Evolutionary conservation across 2,797 vertebrate genomes (phyloP).

Genomic region (Pseudochirops cupreus): DNA sequence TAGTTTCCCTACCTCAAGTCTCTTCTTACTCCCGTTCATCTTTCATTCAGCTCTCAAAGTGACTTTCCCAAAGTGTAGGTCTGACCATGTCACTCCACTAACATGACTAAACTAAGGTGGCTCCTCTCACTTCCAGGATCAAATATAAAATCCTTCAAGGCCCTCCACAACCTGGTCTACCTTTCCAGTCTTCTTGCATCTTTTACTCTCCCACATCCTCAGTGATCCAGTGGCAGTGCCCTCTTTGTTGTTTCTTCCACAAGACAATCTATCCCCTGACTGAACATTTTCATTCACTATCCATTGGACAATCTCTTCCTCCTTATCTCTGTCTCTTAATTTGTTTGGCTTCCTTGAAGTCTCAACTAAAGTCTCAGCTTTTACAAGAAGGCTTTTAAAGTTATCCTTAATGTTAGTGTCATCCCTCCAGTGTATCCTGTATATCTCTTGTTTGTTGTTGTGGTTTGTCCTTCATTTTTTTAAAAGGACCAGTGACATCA

Average conservation of each 20-base stretch:
- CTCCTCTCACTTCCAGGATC: not conserved
- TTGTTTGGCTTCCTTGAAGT: not conserved
- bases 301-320: not conserved
- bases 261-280: not conserved
- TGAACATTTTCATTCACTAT: not conserved
- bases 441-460: not conserved
- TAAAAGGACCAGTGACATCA: not conserved
- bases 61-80: not conserved
- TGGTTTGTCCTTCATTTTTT: not conserved
- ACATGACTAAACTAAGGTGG: not conserved
- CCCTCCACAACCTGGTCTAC: not conserved
- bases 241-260: not conserved
- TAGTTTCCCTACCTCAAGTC: not conserved
- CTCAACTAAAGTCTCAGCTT: not conserved
- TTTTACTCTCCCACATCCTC: not conserved
- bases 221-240: not conserved
- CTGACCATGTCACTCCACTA: not conserved
- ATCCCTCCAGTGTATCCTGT: not conserved
- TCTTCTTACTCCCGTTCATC: not conserved
- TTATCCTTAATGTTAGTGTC: not conserved
- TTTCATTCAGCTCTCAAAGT: not conserved
- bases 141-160: not conserved
- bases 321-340: not conserved
- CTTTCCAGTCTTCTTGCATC: not conserved
- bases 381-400: not conserved